phyloP scores from a whole-genome alignment of 2,797 vertebrate genomes.

The Coreius guichenoti region DNA sequence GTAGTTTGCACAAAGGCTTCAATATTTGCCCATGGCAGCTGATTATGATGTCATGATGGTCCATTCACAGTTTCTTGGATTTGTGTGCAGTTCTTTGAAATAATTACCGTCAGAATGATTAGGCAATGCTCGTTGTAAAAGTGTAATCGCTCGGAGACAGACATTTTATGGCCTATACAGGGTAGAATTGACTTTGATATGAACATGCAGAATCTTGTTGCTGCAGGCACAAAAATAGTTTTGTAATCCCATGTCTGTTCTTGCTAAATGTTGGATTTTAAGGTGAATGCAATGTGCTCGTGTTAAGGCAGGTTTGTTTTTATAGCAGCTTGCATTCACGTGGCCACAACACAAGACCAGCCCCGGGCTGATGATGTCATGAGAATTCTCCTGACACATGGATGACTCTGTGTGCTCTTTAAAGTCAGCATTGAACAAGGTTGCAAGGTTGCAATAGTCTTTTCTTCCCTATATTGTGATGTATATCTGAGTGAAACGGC shows the following conservation, averaged over 20 bases:
- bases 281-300: slow-evolving; percentile 1
- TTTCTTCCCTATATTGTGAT: background rate
- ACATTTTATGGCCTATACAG: background rate
- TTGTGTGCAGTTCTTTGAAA: background rate
- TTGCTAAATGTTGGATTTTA: background rate
- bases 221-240: slow-evolving; percentile 15
- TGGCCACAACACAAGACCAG: slow-evolving; percentile 4
- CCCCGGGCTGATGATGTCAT: slow-evolving; percentile 9
- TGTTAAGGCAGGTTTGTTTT: slow-evolving; percentile 38
- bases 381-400: background rate
- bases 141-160: slow-evolving; percentile 24
- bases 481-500: too few species aligned
- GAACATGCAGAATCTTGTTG: slow-evolving; percentile 28
- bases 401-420: background rate
- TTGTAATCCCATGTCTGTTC: background rate
- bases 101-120: background rate
- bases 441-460: background rate
- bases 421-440: background rate
- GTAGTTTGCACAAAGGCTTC: background rate
- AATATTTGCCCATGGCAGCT: background rate
- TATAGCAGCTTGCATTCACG: background rate
- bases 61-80: slow-evolving; percentile 37
- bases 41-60: background rate
- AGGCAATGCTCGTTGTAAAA: slow-evolving; percentile 31
- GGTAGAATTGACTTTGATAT: slow-evolving; percentile 26